Percentiles rank a stretch among this genome's conserved stretches.
Evolutionary conservation across 2,113 vertebrate species (phyloP).

Genomic region (Lutjanus erythropterus): DNA sequence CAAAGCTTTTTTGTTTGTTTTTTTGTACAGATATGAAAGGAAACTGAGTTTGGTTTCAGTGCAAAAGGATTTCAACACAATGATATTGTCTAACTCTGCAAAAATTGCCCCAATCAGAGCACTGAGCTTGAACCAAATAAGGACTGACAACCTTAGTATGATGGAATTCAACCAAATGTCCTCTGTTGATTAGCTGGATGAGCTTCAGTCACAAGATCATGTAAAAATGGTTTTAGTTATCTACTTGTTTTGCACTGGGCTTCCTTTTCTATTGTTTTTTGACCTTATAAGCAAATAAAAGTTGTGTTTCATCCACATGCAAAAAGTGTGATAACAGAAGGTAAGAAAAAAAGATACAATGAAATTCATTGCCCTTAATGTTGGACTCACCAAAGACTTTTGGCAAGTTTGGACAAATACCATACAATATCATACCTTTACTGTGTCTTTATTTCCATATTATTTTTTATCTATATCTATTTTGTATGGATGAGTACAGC

Average conservation of each 20-base stretch:
- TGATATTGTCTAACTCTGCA: constrained; percentile 3
- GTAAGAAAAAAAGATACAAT: constrained; percentile 47
- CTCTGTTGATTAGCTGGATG: background rate
- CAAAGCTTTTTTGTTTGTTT: constrained; percentile 48
- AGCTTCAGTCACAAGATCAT: constrained; percentile 18
- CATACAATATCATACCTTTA: constrained; percentile 42
- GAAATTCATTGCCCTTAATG: constrained; percentile 42
- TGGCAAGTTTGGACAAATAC: constrained; percentile 59
- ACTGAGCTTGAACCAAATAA: constrained; percentile 17
- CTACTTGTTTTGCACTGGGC: constrained; percentile 42
- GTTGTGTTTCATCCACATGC: constrained; percentile 52
- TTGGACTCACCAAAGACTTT: constrained; percentile 48
- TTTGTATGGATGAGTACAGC: constrained; percentile 69
- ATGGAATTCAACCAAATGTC: constrained; percentile 15
- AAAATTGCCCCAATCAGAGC: constrained; percentile 11
- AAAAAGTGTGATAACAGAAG: constrained; percentile 49
- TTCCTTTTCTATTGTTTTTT: constrained; percentile 14
- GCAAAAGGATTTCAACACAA: constrained; percentile 43
- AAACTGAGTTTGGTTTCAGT: constrained; percentile 42
- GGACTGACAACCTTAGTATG: background rate
- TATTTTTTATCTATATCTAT: constrained; percentile 51
- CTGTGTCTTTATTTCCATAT: constrained; percentile 45
- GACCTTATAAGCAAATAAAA: constrained; percentile 51
- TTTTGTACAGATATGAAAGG: constrained; percentile 41
- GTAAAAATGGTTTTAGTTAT: constrained; percentile 21